Conservation (phyloP, 2,113 vertebrate species). For the Prunella fulvescens region DNA sequence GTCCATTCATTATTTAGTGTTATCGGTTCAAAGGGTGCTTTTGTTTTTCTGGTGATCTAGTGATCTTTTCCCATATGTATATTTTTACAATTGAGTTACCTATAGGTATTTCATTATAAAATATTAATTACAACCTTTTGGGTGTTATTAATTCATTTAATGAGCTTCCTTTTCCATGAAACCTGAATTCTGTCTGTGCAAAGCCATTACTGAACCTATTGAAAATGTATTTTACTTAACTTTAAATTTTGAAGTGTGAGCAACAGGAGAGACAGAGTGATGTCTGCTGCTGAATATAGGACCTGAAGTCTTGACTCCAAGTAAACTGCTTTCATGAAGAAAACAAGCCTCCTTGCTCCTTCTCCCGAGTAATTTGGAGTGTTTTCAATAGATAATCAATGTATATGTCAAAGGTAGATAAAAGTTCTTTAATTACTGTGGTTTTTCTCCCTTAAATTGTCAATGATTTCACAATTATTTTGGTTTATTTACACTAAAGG, state of each 20-base stretch:
- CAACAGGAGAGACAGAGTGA: background rate
- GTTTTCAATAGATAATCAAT: background rate
- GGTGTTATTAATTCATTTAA: background rate
- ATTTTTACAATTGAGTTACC: background rate
- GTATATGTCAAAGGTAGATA: background rate
- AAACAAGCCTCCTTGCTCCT: background rate
- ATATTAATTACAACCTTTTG: background rate
- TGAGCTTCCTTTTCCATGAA: background rate
- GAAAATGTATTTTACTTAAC: background rate
- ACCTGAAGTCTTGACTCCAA: background rate
- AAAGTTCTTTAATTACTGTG: background rate
- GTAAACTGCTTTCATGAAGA: background rate
- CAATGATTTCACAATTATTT: background rate
- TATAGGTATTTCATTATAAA: background rate
- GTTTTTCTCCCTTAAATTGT: background rate
- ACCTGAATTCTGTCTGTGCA: background rate
- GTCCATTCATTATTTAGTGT: background rate
- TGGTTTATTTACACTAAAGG: constrained; percentile 5
- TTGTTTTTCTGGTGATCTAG: background rate
- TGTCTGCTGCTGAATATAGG: background rate
- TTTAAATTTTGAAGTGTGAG: background rate
- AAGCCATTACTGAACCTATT: background rate
- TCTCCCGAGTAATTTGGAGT: background rate
- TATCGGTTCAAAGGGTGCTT: background rate
- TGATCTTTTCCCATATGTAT: background rate